These are phyloP conservation scores for Vanessa tameamea DNA, from an alignment of 1,140 invertebrate genomes.

Conservation along the genomic window DNA sequence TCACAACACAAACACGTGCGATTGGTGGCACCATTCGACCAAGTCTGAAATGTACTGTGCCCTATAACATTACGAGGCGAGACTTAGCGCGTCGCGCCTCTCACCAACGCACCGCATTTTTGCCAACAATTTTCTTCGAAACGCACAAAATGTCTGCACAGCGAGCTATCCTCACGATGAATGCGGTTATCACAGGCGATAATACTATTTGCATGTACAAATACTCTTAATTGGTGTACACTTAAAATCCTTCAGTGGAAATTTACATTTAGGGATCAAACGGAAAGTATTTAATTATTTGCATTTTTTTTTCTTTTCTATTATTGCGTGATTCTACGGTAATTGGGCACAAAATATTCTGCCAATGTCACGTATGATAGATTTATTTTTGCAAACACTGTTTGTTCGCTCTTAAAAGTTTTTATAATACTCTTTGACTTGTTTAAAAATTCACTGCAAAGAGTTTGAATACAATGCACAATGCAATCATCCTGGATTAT, in stretches of 20 bases:
- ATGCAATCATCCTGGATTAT: too few species aligned
- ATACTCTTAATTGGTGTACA: conserved; percentile 26
- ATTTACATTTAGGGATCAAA: conserved; percentile 45
- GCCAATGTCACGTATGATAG: too few species aligned
- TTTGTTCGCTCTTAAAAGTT: too few species aligned
- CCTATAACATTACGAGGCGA: conserved; percentile 48
- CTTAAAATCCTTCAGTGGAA: conserved; percentile 47
- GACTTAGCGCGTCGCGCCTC: conserved; percentile 61
- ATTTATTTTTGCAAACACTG: too few species aligned
- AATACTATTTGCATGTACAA: conserved; percentile 54
- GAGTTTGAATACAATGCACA: too few species aligned
- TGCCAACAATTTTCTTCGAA: conserved; percentile 28
- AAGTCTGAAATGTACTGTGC: conserved; percentile 8
- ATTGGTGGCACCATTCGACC: conserved; percentile 6
- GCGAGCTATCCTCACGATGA: conserved; percentile 38
- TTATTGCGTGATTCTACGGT: too few species aligned
- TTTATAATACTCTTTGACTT: too few species aligned
- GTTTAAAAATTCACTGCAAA: too few species aligned
- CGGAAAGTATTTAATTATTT: background rate
- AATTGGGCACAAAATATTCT: too few species aligned
- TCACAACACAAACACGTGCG: conserved; percentile 31
- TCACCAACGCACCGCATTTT: conserved; percentile 61
- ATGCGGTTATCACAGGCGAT: conserved; percentile 47
- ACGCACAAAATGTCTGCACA: conserved; percentile 45
- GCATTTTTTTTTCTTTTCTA: background rate